phyloP scores from a whole-genome alignment of 2,113 vertebrate genomes.

The Tachuris rubrigastra region DNA sequence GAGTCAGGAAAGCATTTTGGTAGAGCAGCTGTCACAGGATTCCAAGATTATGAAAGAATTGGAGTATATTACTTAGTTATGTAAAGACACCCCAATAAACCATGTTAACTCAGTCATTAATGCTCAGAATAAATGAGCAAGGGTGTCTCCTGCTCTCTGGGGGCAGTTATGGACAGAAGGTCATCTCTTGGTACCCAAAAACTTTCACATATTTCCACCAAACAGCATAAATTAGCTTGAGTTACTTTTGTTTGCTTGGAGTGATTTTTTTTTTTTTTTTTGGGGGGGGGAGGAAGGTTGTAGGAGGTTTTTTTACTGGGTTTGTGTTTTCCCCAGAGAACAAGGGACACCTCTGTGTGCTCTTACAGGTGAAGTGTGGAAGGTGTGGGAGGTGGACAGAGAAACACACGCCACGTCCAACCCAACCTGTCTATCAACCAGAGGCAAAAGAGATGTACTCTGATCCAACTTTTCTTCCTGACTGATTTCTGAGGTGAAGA shows the following conservation, averaged over 20 bases:
- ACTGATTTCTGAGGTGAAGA: not conserved
- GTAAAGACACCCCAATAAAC: not conserved
- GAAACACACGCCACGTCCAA: not conserved
- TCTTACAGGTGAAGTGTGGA: not conserved
- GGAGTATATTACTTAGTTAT: not conserved
- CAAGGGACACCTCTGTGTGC: not conserved
- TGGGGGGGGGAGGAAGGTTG: no score
- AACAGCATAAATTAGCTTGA: accelerated
- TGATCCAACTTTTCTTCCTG: not conserved
- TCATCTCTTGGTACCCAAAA: not conserved
- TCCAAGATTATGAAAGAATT: not conserved
- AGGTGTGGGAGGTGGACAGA: not conserved
- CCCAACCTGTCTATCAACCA: not conserved
- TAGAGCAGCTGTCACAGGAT: not conserved
- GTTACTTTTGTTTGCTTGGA: not conserved
- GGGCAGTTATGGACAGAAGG: not conserved
- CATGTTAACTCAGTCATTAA: not conserved
- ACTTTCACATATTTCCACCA: not conserved
- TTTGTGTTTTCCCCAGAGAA: not conserved
- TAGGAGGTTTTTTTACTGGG: not conserved
- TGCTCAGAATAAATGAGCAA: not conserved
- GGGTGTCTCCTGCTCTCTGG: not conserved
- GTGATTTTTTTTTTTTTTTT: no score
- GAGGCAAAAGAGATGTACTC: not conserved
- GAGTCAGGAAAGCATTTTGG: not conserved